Evolutionary conservation across 2,888 invertebrate species (phyloP), one percentile per base, ranked within the genome.

Genomic region (Apodemia duryi): DNA sequence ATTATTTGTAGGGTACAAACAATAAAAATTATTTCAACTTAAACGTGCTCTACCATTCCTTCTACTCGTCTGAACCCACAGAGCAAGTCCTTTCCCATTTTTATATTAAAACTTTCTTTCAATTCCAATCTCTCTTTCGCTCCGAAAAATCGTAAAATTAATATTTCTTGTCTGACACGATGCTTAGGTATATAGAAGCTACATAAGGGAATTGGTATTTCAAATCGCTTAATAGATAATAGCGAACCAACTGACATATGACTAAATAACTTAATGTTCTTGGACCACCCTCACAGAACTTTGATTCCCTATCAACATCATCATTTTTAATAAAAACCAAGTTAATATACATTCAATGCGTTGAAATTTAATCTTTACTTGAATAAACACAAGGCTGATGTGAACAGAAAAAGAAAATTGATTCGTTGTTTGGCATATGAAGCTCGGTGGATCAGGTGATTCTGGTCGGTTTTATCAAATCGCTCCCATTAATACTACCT

Each of bases 211-310:
- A 85, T 84, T 84, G 82, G 84, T 82, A 78, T 84, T 87, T 78
- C 84, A 77, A 84, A 88, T 85, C 82, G 75, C 75, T 78, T 77
- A 79, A 82, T 79, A 78, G 77, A 76, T 86, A 86, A 85, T 85
- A 79, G 83, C 84, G 71, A 82, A 83, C 11, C 57, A 57, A 84
- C 82, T 77, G 72, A 76, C 77, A 75, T 84, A 84, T 81, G 76
- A 79, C 84, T 83, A 85, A 88, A 88, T 88, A 84, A 87, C 86
- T 85, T 85, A 88, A 88, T 88, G 77, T 73, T 74, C 74, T 66
- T 66, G 49, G 13, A 72, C 85, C 80, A 80, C 57, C 70, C 67
- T 68, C 21, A 4, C 62, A 67, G 75, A 79, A 64, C 80, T 73
- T 67, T 71, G 64, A 72, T 72, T 72, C 69, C 72, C 67, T 75